Evolutionary conservation across 1,140 invertebrate genomes (phyloP).

Genomic region (Tribolium castaneum): DNA sequence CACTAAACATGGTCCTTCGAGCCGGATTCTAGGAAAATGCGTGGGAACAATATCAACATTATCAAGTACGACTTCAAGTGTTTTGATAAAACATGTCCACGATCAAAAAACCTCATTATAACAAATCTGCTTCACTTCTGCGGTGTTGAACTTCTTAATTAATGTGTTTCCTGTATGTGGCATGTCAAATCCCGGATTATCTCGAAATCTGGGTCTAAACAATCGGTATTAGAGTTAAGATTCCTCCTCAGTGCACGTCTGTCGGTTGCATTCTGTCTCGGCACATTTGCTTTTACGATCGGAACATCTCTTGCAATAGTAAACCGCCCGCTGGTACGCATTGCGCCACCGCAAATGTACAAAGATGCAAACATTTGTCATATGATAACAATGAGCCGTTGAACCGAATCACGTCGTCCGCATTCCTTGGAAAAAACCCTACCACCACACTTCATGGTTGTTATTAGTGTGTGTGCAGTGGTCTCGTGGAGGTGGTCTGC

Average conservation of each 20-base stretch:
- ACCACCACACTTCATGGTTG: not conserved
- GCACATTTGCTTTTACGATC: conserved; percentile 27
- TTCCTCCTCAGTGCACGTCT: not conserved
- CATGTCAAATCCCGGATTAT: not conserved
- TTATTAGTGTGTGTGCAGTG: not conserved
- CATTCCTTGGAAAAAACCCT: not conserved
- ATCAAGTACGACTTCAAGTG: too few relatives aligned
- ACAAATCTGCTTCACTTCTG: too few relatives aligned
- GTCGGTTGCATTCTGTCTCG: not conserved
- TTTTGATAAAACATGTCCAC: too few relatives aligned
- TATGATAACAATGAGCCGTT: conserved; percentile 30
- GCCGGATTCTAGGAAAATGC: too few relatives aligned
- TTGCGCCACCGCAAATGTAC: conserved; percentile 7
- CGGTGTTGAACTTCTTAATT: too few relatives aligned
- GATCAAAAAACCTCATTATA: too few relatives aligned
- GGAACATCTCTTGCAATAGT: not conserved
- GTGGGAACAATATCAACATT: too few relatives aligned
- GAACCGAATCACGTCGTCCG: conserved; percentile 5
- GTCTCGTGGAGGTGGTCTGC: conserved; percentile 14
- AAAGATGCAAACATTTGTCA: conserved; percentile 16
- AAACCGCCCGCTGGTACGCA: conserved; percentile 1
- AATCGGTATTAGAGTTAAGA: conserved; percentile 4
- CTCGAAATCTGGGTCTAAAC: not conserved
- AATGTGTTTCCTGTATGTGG: too few relatives aligned
- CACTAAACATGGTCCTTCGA: too few relatives aligned